A percentile compares a stretch with the other conserved stretches of the same genome.
phyloP scores from a whole-genome alignment of 2,888 invertebrate species.

The Lingula anatina region DNA sequence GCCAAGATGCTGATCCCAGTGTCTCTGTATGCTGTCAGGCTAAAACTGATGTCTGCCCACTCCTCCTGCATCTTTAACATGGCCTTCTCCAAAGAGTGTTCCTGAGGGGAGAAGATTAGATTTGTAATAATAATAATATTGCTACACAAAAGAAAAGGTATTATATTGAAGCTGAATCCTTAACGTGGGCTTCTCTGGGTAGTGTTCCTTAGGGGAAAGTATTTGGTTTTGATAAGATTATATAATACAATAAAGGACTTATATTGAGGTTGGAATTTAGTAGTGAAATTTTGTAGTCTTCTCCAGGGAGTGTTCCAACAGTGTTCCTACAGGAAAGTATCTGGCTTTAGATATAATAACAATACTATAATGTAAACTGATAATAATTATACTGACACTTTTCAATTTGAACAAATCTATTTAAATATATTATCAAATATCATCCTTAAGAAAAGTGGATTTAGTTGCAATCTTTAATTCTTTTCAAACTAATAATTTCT shows the following conservation, averaged over 20 bases:
- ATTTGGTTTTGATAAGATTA: too few relatives aligned
- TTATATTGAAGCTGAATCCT: too few relatives aligned
- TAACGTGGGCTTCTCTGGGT: constrained; percentile 50
- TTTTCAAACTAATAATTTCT: neutral
- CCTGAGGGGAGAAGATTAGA: constrained; percentile 20
- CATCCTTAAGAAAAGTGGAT: neutral
- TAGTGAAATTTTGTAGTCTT: too few relatives aligned
- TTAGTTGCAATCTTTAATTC: neutral
- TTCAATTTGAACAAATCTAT: neutral
- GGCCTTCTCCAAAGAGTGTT: constrained; percentile 51
- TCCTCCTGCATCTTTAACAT: constrained; percentile 53
- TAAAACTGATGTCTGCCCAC: constrained; percentile 49
- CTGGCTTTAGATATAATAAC: too few relatives aligned
- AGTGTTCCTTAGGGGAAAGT: constrained; percentile 39
- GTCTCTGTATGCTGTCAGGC: constrained; percentile 46
- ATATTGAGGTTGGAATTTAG: too few relatives aligned
- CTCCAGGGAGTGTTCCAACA: too few relatives aligned
- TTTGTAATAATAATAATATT: neutral
- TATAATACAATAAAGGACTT: too few relatives aligned
- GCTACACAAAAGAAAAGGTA: too few relatives aligned
- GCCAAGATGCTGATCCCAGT: constrained; percentile 50
- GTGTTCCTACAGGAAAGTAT: too few relatives aligned
- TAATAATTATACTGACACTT: too few relatives aligned
- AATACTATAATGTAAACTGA: too few relatives aligned
- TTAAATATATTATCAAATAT: neutral